Evolutionary conservation across 2,797 vertebrate species (phyloP), one percentile per base, ranked within the genome.

Genomic region (Heteromormyrus szaboi): DNA sequence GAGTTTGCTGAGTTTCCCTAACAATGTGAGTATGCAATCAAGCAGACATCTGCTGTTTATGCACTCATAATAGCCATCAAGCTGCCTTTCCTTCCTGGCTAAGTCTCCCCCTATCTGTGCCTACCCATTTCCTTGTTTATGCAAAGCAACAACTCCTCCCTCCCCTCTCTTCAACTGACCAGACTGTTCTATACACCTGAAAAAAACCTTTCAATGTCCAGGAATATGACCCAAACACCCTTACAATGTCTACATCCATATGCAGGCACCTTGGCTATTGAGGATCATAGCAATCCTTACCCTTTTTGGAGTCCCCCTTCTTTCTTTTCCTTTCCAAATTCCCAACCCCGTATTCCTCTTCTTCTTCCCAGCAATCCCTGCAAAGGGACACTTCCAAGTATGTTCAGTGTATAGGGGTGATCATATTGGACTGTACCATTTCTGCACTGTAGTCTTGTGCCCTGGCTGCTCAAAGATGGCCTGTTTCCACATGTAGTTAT

Each of bases 321-420:
- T 91, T 50, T 12, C 87, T 65, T 90, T 94, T 85, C 37, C 89
- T 93, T 89, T 92, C 90, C 92, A 94, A 91, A 93, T 92, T 93
- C 93, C 90, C 92, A 93, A 93, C 89, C 93, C 94, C 94, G 94
- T 91, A 93, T 89, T 93, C 94, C 95, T 93, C 94, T 95, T 96
- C 96, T 97, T 96, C 96, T 96, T 96, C 95, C 96, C 96, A 97
- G 95, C 93, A 97, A 96, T 94, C 96, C 95, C 94, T 96, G 96
- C 96, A 96, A 95, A 94, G 93, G 95, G 96, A 94, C 94, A 95
- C 94, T 94, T 96, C 96, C 96, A 96, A 96, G 93, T 96, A 90
- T 90, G 94, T 94, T 94, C 91, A 93, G 92, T 92, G 89, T 94
- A 94, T 92, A 95, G 96, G 96, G 96, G 96, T 96, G 96, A 93